Conservation (phyloP, 2,888 invertebrate genomes). For the Allacma fusca region DNA sequence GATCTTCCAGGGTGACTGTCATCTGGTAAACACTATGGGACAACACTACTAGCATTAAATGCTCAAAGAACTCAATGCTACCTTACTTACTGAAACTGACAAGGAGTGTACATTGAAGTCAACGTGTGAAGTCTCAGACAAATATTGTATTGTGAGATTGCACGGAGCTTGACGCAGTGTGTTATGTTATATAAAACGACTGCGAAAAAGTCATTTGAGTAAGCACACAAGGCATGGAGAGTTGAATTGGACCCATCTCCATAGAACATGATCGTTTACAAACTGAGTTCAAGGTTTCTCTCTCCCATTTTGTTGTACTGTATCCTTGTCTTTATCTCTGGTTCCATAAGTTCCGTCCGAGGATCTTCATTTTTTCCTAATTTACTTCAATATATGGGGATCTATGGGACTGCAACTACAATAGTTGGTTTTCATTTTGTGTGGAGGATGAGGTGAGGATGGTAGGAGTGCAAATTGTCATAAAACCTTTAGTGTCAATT, state of each 20-base stretch:
- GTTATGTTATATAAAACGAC: neutral
- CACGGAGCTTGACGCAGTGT: neutral
- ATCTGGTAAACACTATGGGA: too few relatives aligned
- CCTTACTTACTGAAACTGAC: neutral
- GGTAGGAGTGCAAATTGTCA: neutral
- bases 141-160: neutral
- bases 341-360: neutral
- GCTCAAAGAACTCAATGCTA: too few relatives aligned
- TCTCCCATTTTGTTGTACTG: neutral
- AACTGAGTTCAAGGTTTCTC: conserved; percentile 10
- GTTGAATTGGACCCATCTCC: conserved; percentile 14
- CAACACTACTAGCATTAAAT: too few relatives aligned
- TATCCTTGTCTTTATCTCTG: neutral
- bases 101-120: neutral
- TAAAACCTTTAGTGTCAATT: conserved; percentile 11
- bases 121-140: neutral
- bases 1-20: too few relatives aligned
- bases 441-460: neutral
- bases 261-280: conserved; percentile 11
- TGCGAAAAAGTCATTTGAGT: conserved; percentile 8
- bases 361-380: neutral
- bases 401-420: too few relatives aligned
- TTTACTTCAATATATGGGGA: neutral
- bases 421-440: too few relatives aligned
- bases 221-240: neutral